Conservation (phyloP, 2,888 invertebrate species). For the Corbicula japonica region DNA sequence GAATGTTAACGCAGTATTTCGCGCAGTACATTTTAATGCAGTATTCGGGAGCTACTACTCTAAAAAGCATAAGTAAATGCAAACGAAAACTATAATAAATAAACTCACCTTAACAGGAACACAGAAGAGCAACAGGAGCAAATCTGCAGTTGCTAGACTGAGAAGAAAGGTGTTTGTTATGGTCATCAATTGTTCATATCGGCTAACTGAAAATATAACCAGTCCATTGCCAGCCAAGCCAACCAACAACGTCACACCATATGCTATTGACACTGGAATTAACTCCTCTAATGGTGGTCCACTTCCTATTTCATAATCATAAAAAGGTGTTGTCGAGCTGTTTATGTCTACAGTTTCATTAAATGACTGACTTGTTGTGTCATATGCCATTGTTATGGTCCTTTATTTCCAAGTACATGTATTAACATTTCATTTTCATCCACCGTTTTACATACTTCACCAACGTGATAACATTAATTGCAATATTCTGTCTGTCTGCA, state of each 20-base stretch:
- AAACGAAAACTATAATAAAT: too few species aligned
- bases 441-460: too few species aligned
- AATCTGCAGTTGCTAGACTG: constrained; percentile 90
- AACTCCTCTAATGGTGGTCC: constrained; percentile 87
- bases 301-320: constrained; percentile 42
- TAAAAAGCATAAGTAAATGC: too few species aligned
- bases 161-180: constrained; percentile 91
- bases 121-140: constrained; percentile 90
- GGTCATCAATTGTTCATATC: constrained; percentile 89
- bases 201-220: constrained; percentile 88
- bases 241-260: constrained; percentile 89
- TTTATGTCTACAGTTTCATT: constrained; percentile 1
- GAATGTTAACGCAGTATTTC: too few species aligned
- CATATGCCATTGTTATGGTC: too few species aligned
- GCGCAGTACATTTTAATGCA: too few species aligned
- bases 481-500: too few species aligned
- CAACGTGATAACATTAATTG: too few species aligned
- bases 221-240: constrained; percentile 89
- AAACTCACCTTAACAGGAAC: constrained; percentile 90
- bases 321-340: constrained; percentile 28
- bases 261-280: constrained; percentile 89
- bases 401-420: too few species aligned
- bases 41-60: too few species aligned
- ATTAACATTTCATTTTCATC: too few species aligned
- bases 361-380: background rate